Conservation (phyloP, 2,888 invertebrate genomes). For the Aphodius sticticus region DNA sequence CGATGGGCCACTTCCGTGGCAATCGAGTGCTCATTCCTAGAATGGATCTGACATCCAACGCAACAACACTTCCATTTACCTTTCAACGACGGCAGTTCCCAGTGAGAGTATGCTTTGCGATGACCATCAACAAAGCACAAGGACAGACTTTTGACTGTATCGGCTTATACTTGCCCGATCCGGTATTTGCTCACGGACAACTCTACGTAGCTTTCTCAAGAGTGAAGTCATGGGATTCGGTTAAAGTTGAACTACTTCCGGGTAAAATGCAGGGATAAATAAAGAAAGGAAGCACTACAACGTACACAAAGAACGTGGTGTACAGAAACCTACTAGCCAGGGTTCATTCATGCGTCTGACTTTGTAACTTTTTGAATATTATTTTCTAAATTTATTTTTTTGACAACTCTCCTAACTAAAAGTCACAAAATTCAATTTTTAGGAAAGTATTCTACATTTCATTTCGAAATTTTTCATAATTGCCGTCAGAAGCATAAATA, state of each 20-base stretch:
- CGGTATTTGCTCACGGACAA: constrained; percentile 27
- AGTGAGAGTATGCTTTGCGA: constrained; percentile 45
- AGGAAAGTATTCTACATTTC: no score
- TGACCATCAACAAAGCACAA: constrained; percentile 50
- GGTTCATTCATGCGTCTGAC: no score
- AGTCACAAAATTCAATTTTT: no score
- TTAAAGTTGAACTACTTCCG: neutral
- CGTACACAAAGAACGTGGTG: no score
- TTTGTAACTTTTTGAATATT: no score
- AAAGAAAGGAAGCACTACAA: no score
- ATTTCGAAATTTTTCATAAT: no score
- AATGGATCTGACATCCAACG: constrained; percentile 27
- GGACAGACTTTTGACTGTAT: constrained; percentile 38
- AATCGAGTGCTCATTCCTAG: constrained; percentile 25
- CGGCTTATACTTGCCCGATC: constrained; percentile 20
- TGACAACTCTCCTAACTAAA: no score
- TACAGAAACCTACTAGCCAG: no score
- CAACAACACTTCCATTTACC: constrained; percentile 39
- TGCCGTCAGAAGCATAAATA: no score
- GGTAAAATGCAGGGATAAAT: no score
- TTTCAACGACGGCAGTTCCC: constrained; percentile 47
- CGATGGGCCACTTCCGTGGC: constrained; percentile 9
- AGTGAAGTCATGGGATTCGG: neutral
- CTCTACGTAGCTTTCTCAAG: constrained; percentile 27
- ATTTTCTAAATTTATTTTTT: no score